phyloP scores from a whole-genome alignment of 2,113 vertebrate genomes.

The Sylvia atricapilla region DNA sequence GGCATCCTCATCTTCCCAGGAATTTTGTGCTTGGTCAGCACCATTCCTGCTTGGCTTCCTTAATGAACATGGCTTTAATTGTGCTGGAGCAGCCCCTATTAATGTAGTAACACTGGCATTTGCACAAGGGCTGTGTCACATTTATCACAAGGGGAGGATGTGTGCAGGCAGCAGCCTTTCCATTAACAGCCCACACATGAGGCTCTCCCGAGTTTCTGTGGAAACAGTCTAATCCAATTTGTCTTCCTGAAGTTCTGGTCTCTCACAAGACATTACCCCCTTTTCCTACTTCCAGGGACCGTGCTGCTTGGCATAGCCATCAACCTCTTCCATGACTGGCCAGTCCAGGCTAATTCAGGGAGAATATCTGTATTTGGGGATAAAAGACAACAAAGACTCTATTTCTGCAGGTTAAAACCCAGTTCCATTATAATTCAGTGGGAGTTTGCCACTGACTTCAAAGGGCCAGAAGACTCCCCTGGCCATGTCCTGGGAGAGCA shows the following conservation, averaged over 20 bases:
- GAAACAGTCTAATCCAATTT: neutral
- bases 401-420: constrained; percentile 9
- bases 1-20: neutral
- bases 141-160: neutral
- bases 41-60: neutral
- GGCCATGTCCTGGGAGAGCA: neutral
- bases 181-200: neutral
- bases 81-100: neutral
- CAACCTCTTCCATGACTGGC: neutral
- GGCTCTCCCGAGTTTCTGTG: constrained; percentile 1
- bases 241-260: neutral
- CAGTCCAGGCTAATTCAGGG: neutral
- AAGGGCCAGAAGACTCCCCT: neutral
- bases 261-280: neutral
- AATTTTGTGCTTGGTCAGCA: neutral
- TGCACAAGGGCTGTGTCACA: neutral
- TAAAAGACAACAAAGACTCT: constrained; percentile 15
- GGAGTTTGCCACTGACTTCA: constrained; percentile 25
- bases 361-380: neutral
- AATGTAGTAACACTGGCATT: neutral
- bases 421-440: neutral
- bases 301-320: neutral
- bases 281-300: neutral
- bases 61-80: neutral
- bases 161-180: neutral